phyloP scores from a whole-genome alignment of 2,113 vertebrate species.

The Urocitellus parryii region DNA sequence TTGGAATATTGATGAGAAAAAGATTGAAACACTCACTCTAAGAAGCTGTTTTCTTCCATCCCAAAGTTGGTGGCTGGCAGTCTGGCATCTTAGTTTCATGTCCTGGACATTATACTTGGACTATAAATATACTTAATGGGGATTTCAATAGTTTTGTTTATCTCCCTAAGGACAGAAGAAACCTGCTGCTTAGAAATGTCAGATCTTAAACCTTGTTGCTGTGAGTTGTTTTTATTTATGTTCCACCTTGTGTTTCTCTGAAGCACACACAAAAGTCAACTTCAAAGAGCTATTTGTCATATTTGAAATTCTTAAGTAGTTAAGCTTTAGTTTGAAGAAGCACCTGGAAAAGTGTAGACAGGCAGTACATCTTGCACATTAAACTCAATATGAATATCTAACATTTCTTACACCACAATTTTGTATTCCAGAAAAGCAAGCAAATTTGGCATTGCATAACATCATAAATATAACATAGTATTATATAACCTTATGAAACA shows the following conservation, averaged over 20 bases:
- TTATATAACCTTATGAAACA: constrained; percentile 3
- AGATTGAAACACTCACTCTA: constrained; percentile 59
- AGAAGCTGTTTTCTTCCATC: constrained; percentile 73
- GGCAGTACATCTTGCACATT: background rate
- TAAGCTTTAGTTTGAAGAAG: constrained; percentile 83
- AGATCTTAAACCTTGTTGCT: constrained; percentile 83
- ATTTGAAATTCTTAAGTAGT: constrained; percentile 81
- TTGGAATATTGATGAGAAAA: constrained; percentile 71
- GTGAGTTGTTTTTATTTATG: constrained; percentile 86
- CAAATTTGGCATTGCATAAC: background rate
- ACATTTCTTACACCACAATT: background rate
- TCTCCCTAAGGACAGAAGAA: constrained; percentile 84
- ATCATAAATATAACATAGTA: constrained; percentile 2
- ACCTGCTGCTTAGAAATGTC: constrained; percentile 85
- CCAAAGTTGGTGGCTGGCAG: constrained; percentile 70
- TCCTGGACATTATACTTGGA: constrained; percentile 77
- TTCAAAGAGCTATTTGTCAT: constrained; percentile 85
- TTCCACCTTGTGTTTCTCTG: constrained; percentile 82
- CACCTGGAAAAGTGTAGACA: constrained; percentile 61
- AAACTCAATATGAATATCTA: constrained; percentile 38
- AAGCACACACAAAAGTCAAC: constrained; percentile 83
- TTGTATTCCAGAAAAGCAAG: constrained; percentile 35
- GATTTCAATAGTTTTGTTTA: constrained; percentile 87
- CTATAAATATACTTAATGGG: constrained; percentile 85
- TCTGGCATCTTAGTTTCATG: constrained; percentile 72